These are phyloP conservation scores for Corythaeola cristata DNA, from an alignment of 2,113 vertebrate species.

Conservation along the genomic window DNA sequence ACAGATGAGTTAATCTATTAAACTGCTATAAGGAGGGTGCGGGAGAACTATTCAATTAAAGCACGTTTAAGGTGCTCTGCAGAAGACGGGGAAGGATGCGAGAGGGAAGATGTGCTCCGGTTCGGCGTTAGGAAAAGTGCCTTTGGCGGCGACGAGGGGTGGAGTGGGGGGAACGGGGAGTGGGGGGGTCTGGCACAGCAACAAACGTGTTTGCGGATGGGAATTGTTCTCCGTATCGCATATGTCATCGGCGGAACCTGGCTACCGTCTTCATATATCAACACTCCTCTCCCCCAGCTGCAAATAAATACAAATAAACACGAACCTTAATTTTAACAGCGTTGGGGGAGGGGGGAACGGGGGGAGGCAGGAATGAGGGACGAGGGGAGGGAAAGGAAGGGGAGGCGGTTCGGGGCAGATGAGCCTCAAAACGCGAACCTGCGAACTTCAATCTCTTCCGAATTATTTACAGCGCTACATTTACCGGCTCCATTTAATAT, in stretches of 20 bases:
- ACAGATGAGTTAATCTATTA: conserved; percentile 88
- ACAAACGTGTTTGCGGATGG: background rate
- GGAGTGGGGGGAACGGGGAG: no score
- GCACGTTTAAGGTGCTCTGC: conserved; percentile 75
- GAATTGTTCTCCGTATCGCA: background rate
- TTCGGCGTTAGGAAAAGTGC: background rate
- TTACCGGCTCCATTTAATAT: background rate
- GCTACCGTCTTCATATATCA: background rate
- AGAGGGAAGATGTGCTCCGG: background rate
- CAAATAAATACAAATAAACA: conserved; percentile 34
- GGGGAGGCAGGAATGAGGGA: background rate
- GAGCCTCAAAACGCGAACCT: background rate
- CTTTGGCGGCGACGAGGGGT: background rate
- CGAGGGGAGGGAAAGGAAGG: background rate
- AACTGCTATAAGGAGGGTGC: conserved; percentile 82
- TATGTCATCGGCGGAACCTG: conserved; percentile 17
- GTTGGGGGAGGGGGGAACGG: no score
- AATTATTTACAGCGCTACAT: background rate
- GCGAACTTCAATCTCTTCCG: background rate
- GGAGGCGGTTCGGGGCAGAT: background rate
- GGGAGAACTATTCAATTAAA: conserved; percentile 77
- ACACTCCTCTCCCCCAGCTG: background rate
- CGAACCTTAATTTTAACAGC: background rate
- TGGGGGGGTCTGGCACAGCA: background rate
- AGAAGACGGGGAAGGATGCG: background rate